Percentiles rank a stretch among this genome's conserved stretches.
Conservation (phyloP, 2,888 invertebrate genomes). For the Proisotoma minuta region DNA sequence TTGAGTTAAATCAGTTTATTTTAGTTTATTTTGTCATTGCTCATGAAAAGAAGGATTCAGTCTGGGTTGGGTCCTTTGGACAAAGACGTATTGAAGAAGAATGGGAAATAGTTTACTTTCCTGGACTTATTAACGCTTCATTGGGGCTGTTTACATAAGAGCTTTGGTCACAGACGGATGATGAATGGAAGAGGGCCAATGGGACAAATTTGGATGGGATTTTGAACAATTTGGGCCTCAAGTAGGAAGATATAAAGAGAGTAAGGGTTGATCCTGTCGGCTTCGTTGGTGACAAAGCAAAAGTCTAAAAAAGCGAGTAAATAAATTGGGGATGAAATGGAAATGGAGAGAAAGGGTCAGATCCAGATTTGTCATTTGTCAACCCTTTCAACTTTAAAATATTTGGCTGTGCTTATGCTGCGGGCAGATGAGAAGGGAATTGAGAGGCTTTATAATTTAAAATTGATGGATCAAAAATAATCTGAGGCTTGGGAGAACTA, state of each 20-base stretch:
- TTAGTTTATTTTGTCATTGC: conserved; percentile 3
- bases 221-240: neutral
- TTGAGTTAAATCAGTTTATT: neutral
- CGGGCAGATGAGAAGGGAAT: too few species aligned
- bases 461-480: too few species aligned
- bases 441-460: too few species aligned
- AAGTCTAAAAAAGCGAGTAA: conserved; percentile 4
- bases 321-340: neutral
- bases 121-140: conserved; percentile 12
- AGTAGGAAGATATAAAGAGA: neutral
- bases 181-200: conserved; percentile 2
- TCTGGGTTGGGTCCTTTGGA: neutral
- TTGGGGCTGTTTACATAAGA: conserved; percentile 9
- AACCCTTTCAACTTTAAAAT: neutral
- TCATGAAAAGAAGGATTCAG: neutral
- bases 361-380: conserved; percentile 1
- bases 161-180: neutral
- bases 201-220: conserved; percentile 12
- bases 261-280: neutral
- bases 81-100: neutral
- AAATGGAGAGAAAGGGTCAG: neutral
- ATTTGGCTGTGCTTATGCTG: neutral
- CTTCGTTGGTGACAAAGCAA: conserved; percentile 11
- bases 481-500: too few species aligned
- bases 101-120: neutral